Evolutionary conservation across 2,797 vertebrate species (phyloP), one percentile per base, ranked within the genome.

Genomic region (Pseudomugil tenellus): DNA sequence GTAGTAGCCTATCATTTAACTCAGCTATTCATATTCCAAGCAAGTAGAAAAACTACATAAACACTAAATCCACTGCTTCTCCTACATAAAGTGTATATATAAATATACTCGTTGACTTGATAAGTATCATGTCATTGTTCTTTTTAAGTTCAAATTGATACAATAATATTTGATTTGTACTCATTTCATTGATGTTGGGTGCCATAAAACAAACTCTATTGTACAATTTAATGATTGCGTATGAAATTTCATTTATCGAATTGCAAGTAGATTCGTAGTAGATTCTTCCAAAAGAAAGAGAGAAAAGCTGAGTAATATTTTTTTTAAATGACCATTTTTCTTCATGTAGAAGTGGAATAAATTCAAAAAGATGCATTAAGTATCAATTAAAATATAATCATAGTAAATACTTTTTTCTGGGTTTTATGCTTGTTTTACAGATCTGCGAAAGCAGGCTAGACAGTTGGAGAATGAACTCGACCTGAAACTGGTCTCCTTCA

Each of bases 401-500:
- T 0, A 41, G 39, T 41, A 41, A 41, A 41, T 16, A 39, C 14
- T 39, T 4, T 13, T n/a, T 1, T 14, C 1, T 43, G 0, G 26
- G 0, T 63, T 61, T 4, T 61, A 39, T 74, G 39, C 6, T 3
- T 68, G 6, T 72, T 56, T 81, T 43, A 58, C 89, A 99, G 98
- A 98, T 91, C 93, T 99, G 88, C 91, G 98, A 85, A 99, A 98
- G 90, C 97, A 99, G 91, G 98, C 98, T 41, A 93, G 98, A 73
- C 97, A 98, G 88, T 85, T 98, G 89, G 98, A 99, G 90, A 99
- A 98, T 41, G 98, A 99, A 88, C 95, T 99, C 49, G 98, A 99
- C 89, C 89, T 98, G 83, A 99, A 99, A 84, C 90, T 99, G 82
- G 97, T 99, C 37, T 99, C 98, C 72, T 99, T 99, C 94, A 99